Evolutionary conservation across 1,140 invertebrate genomes (phyloP), one percentile per base, ranked within the genome.

Genomic region (Drosophila azteca): DNA sequence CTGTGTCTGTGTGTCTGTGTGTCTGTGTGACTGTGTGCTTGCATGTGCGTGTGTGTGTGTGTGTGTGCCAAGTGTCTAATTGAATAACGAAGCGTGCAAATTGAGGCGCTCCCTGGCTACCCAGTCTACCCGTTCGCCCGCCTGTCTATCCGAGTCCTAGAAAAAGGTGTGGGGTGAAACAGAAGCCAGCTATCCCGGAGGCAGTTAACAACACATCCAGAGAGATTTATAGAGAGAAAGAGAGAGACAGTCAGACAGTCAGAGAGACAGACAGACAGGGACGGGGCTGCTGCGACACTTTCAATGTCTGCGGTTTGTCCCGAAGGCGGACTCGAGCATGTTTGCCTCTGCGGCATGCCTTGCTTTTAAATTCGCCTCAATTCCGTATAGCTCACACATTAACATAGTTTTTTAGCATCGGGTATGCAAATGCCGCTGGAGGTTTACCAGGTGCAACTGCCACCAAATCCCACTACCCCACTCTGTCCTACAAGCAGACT

Each of bases 61-160:
- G 55, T 64, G 67, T 62, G 72, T 79, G 76, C 57, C 49, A 85
- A 90, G 85, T 90, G 81, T 87, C 87, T 90, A 90, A 90, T 90
- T 90, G 87, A 90, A 90, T 90, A 87, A 90, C 87, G 87, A 90
- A 90, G 81, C 87, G 76, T 85, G 80, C 77, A 89, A 84, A 88
- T 89, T 88, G 83, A 89, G 82, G 59, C 62, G 57, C 67, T 72
- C 50, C 46, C 53, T 45, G 63, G 7, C 44, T 39, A 54, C 29
- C 29, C 29, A 3, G 29, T 31, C 31, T 31, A 31, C 31, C 31
- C 31, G 31, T 63, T 26, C 11, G 11, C 17, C 51, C 24, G 29
- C 9, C 48, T n/a, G 44, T 43, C 20, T 31, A 45, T 26, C 26
- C 31, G 65, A 45, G 49, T 9, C 26, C 43, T 64, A 67, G 55